Base-by-base conservation (phyloP, 2,113 vertebrate genomes). In the Dicentrarchus labrax region DNA sequence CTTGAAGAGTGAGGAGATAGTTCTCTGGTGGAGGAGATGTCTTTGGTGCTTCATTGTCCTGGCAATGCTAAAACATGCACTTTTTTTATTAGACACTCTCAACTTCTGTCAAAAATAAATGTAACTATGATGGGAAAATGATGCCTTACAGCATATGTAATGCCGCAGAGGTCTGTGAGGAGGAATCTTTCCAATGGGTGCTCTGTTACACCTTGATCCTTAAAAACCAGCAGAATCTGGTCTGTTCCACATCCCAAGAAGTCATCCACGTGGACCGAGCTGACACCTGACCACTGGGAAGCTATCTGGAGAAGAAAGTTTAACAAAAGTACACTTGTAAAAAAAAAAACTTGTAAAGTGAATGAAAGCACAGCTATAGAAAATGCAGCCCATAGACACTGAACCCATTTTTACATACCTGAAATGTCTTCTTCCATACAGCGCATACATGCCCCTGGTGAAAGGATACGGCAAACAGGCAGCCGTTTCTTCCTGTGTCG, bases 161-260 rank as follows among this genome's bases (percentile, higher is more conserved):
- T 83, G 41, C 89, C 94, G 80, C 94, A 95, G 73, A 98, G 96
- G 90, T 98, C 95, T 6, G 97, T 98, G 89, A 99, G 88, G 86
- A 92, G 89, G 91, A 98, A 99, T 30, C 85, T 83, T 72, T 90
- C 91, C 74, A 95, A 59, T 4, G 59, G 60, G 0, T 92, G 82
- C 64, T 91, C 88, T 65, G 76, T 67, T 53, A 69, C 88, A n/a
- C 50, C 54, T 3, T 83, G 77, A 67, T 96, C 93, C 59, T 95
- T 87, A 89, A 96, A 97, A 91, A 98, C 41, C 38, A 99, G 59
- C 38, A 99, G 87, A 50, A 98, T 91, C 93, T 99, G 98, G 50
- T 99, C 97, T 24, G 92, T 96, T 86, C 98, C 98, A 92, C 73
- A 94, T 82, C 96, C 94, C 88, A 96, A 43, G 80, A 98, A 99